phyloP scores from a whole-genome alignment of 2,797 vertebrate species.

The Phalloptychus januarius region DNA sequence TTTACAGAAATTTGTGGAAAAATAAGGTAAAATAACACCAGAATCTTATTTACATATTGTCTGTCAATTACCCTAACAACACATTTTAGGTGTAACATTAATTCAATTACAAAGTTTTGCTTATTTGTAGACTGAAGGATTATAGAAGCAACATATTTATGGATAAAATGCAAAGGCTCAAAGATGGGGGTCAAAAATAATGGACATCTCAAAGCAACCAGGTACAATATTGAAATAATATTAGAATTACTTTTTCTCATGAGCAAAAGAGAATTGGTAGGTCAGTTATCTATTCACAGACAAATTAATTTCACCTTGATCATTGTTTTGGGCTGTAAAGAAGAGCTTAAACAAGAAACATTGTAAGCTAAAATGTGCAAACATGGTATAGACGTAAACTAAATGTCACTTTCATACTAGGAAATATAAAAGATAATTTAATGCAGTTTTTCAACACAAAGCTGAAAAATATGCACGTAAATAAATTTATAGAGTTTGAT shows the following conservation, averaged over 20 bases:
- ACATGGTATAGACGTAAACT: background rate
- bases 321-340: background rate
- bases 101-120: background rate
- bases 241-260: too few relatives aligned
- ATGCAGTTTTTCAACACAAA: background rate
- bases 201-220: background rate
- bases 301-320: background rate
- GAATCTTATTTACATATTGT: background rate
- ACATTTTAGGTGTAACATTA: background rate
- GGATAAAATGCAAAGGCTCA: background rate
- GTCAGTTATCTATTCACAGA: background rate
- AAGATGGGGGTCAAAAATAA: background rate
- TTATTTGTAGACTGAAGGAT: constrained; percentile 25
- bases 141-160: constrained; percentile 1
- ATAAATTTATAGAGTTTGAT: background rate
- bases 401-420: background rate
- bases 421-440: background rate
- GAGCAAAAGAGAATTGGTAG: background rate
- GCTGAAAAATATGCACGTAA: constrained; percentile 11
- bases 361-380: background rate
- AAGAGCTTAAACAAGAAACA: background rate
- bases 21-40: background rate
- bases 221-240: background rate
- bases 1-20: background rate
- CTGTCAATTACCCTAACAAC: background rate